These are phyloP conservation scores for Recurvirostra avosetta DNA, from an alignment of 2,113 vertebrate species.

Conservation along the genomic window DNA sequence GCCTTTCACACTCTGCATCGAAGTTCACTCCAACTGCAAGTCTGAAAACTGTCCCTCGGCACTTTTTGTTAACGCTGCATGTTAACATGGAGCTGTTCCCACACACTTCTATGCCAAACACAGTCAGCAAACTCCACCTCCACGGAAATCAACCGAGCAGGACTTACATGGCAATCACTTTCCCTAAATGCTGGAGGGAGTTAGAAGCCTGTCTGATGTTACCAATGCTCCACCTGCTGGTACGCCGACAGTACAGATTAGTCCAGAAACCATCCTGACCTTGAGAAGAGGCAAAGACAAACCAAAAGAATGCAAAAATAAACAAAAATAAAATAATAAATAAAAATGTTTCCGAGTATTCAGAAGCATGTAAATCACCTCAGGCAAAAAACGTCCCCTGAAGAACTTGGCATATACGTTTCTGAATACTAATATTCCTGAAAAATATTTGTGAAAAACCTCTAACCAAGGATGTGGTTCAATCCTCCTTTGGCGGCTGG, in stretches of 20 bases:
- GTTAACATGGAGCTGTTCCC: background rate
- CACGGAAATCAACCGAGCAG: background rate
- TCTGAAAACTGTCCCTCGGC: background rate
- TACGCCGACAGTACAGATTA: background rate
- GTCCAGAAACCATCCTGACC: background rate
- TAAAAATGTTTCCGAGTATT: background rate
- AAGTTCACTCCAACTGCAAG: background rate
- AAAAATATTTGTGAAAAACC: background rate
- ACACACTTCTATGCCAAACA: background rate
- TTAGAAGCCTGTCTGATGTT: background rate
- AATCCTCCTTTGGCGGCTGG: background rate
- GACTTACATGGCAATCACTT: background rate
- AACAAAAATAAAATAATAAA: background rate
- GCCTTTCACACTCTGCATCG: background rate
- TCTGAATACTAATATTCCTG: background rate
- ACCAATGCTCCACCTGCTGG: background rate
- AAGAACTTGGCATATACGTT: background rate
- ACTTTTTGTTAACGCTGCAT: background rate
- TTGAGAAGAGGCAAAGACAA: background rate
- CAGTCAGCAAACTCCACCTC: background rate
- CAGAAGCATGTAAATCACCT: background rate
- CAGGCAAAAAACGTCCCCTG: background rate
- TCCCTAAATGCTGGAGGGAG: background rate
- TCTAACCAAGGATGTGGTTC: background rate
- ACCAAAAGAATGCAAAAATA: background rate